A percentile compares a stretch with the other conserved stretches of the same genome.
These are phyloP conservation scores for Gisinianus flammeolus DNA, from an alignment of 2,888 invertebrate genomes.

Conservation along the genomic window DNA sequence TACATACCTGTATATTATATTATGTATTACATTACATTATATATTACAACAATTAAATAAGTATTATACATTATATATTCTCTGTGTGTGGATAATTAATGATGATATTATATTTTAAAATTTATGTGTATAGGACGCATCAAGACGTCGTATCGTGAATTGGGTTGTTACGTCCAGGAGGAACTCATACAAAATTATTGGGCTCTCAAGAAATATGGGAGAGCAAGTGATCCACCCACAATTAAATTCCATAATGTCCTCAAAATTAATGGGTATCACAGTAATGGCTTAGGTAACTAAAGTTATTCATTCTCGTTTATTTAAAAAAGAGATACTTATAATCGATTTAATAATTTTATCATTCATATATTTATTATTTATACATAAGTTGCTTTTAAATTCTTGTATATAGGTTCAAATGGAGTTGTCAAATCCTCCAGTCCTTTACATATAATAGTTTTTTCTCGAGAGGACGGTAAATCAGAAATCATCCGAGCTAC, in stretches of 20 bases:
- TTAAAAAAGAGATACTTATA: background rate
- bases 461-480: conserved; percentile 54
- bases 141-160: conserved; percentile 45
- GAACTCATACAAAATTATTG: conserved; percentile 53
- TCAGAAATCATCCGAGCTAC: conserved; percentile 47
- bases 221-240: conserved; percentile 42
- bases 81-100: background rate
- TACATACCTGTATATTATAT: background rate
- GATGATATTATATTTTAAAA: background rate
- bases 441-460: conserved; percentile 49
- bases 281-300: conserved; percentile 43
- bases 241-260: conserved; percentile 55
- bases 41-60: background rate
- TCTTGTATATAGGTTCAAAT: conserved; percentile 52
- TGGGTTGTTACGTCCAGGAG: conserved; percentile 49
- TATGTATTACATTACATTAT: background rate
- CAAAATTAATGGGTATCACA: conserved; percentile 49
- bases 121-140: conserved; percentile 41
- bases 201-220: conserved; percentile 44
- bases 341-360: background rate
- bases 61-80: background rate
- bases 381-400: too few relatives aligned
- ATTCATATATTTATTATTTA: background rate
- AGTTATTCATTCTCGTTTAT: background rate
- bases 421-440: conserved; percentile 39